These are phyloP conservation scores for Drosophila kohkoa DNA, from an alignment of 1,140 invertebrate genomes.

Conservation along the genomic window DNA sequence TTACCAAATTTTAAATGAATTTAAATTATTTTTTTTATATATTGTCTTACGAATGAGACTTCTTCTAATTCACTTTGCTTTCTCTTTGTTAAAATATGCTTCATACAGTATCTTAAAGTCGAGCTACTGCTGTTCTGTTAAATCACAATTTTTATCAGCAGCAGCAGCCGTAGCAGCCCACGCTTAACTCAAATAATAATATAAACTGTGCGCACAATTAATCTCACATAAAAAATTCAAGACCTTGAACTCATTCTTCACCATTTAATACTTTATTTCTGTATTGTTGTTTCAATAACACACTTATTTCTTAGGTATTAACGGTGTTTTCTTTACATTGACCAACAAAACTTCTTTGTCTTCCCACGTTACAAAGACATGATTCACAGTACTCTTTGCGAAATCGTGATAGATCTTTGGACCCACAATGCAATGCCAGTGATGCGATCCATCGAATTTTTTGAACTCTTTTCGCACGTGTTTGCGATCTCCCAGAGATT, in stretches of 20 bases:
- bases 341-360: not conserved
- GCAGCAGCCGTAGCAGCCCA: not conserved
- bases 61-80: too few relatives aligned
- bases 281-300: not conserved
- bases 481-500: not conserved
- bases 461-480: not conserved
- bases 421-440: slow-evolving; percentile 19
- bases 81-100: too few relatives aligned
- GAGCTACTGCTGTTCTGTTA: not conserved
- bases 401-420: not conserved
- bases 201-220: slow-evolving; percentile 8
- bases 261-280: not conserved
- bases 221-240: slow-evolving; percentile 3
- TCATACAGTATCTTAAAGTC: not conserved
- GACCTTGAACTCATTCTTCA: not conserved
- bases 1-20: too few relatives aligned
- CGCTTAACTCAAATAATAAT: slow-evolving; percentile 7
- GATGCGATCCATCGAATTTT: not conserved
- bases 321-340: not conserved
- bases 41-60: too few relatives aligned
- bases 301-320: not conserved
- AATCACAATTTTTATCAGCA: not conserved
- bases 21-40: too few relatives aligned
- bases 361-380: not conserved
- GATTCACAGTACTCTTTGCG: not conserved